These are phyloP conservation scores for Smutsia gigantea DNA, from an alignment of 2,797 vertebrate species.

Conservation along the genomic window DNA sequence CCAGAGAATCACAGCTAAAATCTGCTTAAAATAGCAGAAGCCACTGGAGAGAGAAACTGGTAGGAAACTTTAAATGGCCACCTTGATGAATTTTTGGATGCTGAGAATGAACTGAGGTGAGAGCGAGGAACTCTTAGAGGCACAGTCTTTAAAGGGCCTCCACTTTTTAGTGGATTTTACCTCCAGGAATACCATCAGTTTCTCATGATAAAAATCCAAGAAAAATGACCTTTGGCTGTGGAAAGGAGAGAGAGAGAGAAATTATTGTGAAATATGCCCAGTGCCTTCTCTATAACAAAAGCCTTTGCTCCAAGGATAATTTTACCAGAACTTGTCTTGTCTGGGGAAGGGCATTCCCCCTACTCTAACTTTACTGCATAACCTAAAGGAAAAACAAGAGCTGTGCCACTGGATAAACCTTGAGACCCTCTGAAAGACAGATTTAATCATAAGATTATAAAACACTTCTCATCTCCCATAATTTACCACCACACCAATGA, in stretches of 20 bases:
- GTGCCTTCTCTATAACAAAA: background rate
- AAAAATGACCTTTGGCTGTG: background rate
- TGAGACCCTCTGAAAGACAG: background rate
- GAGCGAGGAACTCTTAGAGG: background rate
- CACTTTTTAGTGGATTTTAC: background rate
- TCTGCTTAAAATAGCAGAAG: background rate
- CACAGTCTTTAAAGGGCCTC: background rate
- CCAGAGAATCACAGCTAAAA: background rate
- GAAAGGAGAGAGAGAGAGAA: background rate
- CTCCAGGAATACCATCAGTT: background rate
- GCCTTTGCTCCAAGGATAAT: background rate
- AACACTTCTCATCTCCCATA: background rate
- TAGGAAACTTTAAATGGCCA: background rate
- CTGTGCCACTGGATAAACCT: background rate
- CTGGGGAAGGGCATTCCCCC: background rate
- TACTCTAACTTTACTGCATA: background rate
- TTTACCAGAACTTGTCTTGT: background rate
- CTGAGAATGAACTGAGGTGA: background rate
- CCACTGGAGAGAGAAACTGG: background rate
- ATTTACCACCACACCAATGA: background rate
- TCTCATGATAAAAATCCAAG: background rate
- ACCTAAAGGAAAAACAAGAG: background rate
- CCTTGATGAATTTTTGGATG: background rate
- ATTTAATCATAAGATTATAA: background rate
- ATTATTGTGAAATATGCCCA: background rate